These are phyloP conservation scores for Heteractis magnifica DNA, from an alignment of 92 coral and sea anemone species.

Conservation along the genomic window DNA sequence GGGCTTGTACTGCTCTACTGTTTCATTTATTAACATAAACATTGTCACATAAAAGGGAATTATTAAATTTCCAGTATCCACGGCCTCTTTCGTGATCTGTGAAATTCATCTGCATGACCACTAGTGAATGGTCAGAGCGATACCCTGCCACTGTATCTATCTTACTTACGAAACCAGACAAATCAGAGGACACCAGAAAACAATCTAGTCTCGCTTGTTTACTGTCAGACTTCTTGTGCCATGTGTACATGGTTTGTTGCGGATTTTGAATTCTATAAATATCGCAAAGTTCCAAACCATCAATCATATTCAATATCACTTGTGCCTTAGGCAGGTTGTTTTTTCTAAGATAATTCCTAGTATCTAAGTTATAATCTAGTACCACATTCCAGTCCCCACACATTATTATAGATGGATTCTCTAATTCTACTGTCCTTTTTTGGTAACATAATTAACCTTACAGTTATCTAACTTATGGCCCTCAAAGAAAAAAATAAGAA, in stretches of 20 bases:
- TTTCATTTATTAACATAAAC: constrained; percentile 20
- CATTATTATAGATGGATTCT: constrained; percentile 1
- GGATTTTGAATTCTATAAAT: background rate
- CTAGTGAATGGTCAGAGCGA: constrained; percentile 37
- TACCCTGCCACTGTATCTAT: constrained; percentile 18
- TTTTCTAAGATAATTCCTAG: constrained; percentile 5
- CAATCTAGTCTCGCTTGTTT: constrained; percentile 27
- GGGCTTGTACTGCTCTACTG: constrained; percentile 2
- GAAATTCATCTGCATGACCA: constrained; percentile 23
- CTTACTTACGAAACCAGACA: constrained; percentile 26
- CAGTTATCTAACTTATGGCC: too few species aligned
- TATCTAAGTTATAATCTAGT: constrained; percentile 9
- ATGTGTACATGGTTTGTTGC: constrained; percentile 4
- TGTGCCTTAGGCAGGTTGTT: background rate
- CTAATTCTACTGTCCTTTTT: background rate
- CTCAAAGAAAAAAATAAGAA: too few species aligned
- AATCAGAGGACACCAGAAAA: constrained; percentile 37
- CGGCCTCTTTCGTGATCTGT: constrained; percentile 40
- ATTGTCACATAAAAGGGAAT: constrained; percentile 24
- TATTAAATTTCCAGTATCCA: constrained; percentile 41
- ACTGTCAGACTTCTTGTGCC: background rate
- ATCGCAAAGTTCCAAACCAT: constrained; percentile 1
- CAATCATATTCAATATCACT: constrained; percentile 2
- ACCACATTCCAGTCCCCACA: constrained; percentile 21
- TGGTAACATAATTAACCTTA: background rate